A percentile compares a stretch with the other conserved stretches of the same genome.
Evolutionary conservation across 1,140 invertebrate species (phyloP).

Genomic region (Palaemon carinicauda): DNA sequence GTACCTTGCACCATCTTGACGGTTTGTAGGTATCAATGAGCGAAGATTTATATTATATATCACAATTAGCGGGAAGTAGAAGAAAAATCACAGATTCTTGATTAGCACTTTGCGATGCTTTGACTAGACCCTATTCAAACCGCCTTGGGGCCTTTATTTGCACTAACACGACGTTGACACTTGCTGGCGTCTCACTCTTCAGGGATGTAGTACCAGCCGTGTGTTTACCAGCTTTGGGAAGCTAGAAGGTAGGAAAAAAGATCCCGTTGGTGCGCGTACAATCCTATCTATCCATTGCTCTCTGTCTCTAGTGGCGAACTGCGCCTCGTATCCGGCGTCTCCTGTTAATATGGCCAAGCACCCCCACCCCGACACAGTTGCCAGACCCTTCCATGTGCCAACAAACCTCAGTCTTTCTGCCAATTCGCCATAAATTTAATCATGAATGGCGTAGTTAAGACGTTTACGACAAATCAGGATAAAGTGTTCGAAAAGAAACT

Average conservation of each 20-base stretch:
- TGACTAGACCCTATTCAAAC: slow-evolving; percentile 51
- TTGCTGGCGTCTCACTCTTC: slow-evolving; percentile 24
- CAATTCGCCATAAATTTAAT: neutral
- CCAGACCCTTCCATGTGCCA: neutral
- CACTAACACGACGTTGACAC: slow-evolving; percentile 39
- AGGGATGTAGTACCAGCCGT: slow-evolving; percentile 43
- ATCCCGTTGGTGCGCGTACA: slow-evolving; percentile 40
- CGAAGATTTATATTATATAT: slow-evolving; percentile 47
- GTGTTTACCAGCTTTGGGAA: slow-evolving; percentile 50
- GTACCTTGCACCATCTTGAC: slow-evolving; percentile 57
- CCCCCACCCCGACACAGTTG: neutral
- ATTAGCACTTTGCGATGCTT: slow-evolving; percentile 47
- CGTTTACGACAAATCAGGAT: too few species aligned
- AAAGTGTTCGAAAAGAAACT: too few species aligned
- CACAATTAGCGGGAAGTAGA: slow-evolving; percentile 45
- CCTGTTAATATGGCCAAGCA: slow-evolving; percentile 21
- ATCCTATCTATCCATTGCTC: slow-evolving; percentile 58
- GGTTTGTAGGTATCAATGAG: slow-evolving; percentile 54
- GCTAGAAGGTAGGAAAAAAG: slow-evolving; percentile 50
- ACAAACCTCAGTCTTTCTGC: neutral
- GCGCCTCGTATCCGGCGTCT: slow-evolving; percentile 5
- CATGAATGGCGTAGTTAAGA: neutral
- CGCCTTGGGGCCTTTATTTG: slow-evolving; percentile 20
- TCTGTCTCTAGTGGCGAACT: slow-evolving; percentile 58
- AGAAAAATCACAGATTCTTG: slow-evolving; percentile 52